Percentiles rank a stretch among this genome's conserved stretches.
Conservation (phyloP, 2,888 invertebrate species). For the Polydrusus pterygomalis region DNA sequence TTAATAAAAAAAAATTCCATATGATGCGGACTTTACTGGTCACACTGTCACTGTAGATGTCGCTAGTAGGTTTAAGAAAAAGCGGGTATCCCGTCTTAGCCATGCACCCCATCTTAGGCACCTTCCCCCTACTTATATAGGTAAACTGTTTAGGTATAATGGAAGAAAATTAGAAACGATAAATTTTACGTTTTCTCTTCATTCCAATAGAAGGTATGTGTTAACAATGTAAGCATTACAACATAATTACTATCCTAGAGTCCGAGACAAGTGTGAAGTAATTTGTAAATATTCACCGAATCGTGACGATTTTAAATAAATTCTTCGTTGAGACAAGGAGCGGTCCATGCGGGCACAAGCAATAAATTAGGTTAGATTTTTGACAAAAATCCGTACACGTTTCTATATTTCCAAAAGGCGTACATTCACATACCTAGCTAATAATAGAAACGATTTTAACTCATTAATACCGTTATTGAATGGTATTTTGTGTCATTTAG, state of each 20-base stretch:
- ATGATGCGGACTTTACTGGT: no score
- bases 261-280: conserved; percentile 46
- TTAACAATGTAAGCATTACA: conserved; percentile 44
- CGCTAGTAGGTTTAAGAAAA: no score
- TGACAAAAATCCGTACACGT: conserved; percentile 11
- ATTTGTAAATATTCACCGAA: conserved; percentile 51
- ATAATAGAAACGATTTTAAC: no score
- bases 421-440: background rate
- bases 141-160: conserved; percentile 9
- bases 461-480: no score
- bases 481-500: no score
- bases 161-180: conserved; percentile 24
- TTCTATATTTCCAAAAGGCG: conserved; percentile 6
- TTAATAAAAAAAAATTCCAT: no score
- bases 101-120: no score
- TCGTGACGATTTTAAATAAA: conserved; percentile 50
- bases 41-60: no score
- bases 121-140: conserved; percentile 18
- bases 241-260: conserved; percentile 45
- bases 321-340: conserved; percentile 41
- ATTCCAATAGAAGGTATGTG: conserved; percentile 32
- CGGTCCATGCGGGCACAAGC: conserved; percentile 48
- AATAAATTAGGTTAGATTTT: conserved; percentile 36
- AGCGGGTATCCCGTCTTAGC: no score
- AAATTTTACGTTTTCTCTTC: conserved; percentile 38